Evolutionary conservation across 1,140 invertebrate genomes (phyloP).

Genomic region (Polyergus mexicanus): DNA sequence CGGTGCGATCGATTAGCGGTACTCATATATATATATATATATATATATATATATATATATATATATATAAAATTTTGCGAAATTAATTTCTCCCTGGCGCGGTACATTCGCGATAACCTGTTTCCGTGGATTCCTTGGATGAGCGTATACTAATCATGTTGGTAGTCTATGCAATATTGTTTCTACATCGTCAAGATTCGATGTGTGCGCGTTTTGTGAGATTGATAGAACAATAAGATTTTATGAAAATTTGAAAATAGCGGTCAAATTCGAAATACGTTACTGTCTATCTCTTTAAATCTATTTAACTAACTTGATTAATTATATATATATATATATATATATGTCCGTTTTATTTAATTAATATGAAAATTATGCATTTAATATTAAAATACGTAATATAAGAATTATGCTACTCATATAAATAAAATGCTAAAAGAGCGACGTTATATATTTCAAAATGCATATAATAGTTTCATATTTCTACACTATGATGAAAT

Average conservation of each 20-base stretch:
- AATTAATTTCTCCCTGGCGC: conserved; percentile 67
- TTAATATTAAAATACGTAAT: background rate
- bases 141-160: conserved; percentile 29
- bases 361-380: background rate
- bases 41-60: background rate
- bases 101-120: conserved; percentile 59
- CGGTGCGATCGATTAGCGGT: conserved; percentile 52
- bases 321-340: background rate
- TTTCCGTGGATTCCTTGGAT: conserved; percentile 8
- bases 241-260: background rate
- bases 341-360: background rate
- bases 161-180: conserved; percentile 44
- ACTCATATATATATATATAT: background rate
- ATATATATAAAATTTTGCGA: conserved; percentile 42
- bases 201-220: background rate
- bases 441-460: background rate
- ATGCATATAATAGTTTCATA: background rate
- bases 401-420: background rate
- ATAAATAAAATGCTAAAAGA: background rate
- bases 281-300: background rate
- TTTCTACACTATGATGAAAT: background rate
- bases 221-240: background rate
- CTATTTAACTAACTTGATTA: background rate
- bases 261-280: background rate
- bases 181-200: background rate